Evolutionary conservation across 2,888 invertebrate genomes (phyloP), one percentile per base, ranked within the genome.

Genomic region (Acrobasis repandana): DNA sequence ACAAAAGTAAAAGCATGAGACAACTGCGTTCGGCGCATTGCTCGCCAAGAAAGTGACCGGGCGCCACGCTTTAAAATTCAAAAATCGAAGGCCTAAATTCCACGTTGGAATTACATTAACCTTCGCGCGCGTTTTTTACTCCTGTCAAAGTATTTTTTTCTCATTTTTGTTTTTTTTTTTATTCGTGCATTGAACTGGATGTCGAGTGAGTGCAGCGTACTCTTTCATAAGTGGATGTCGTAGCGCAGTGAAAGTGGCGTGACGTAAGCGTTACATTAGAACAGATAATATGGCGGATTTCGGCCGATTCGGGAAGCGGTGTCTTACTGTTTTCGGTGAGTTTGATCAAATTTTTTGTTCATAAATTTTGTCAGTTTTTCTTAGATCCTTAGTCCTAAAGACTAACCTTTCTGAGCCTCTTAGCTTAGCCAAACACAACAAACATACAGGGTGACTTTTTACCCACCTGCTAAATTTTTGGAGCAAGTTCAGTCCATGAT

Each of bases 191-290:
- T 85, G 86, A 88, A 87, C 87, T 83, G 81, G 78, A 73, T 38
- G 38, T 51, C 51, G 80, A 50, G 54, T 60, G 38, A 20, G 54
- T 54, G 54, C 82, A 79, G 79, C 83, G 81, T 79, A 82, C 76
- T 66, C 72, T 64, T 67, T 76, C 84, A 82, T 88, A 84, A 85
- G 86, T 86, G 83, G 73, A 79, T 49, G 52, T 63, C 69, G 79
- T 73, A 74, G 76, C 80, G 76, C 75, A 88, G 90, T 90, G 91
- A 91, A 91, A 91, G 91, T 90, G 88, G 61, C 71, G 83, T 90
- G 89, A 90, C 90, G 90, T 86, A 90, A 90, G 70, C 76, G 72
- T 87, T 87, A 86, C 85, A 86, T 88, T 88, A 85, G 83, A 85
- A 71, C 70, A 78, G 73, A 75, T 80, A 80, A 76, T 80, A 89